These are phyloP conservation scores for Fissipunctia ypsillon DNA, from an alignment of 2,888 invertebrate species.

Conservation along the genomic window DNA sequence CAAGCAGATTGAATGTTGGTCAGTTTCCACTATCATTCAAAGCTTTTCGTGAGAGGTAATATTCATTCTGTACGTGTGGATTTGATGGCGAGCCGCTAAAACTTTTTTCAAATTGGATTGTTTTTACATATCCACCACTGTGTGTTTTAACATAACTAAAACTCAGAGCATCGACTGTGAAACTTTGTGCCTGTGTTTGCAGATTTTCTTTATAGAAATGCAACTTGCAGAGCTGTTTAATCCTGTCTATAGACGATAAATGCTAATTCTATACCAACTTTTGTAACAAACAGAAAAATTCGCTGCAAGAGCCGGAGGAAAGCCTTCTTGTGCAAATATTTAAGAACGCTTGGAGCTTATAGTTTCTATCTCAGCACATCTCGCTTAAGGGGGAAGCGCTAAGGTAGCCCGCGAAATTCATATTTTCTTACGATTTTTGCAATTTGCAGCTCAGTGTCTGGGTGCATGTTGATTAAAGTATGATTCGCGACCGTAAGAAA, in stretches of 20 bases:
- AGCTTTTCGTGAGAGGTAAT: slow-evolving; percentile 3
- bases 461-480: no score
- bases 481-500: no score
- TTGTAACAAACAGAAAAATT: slow-evolving; percentile 80
- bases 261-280: slow-evolving; percentile 84
- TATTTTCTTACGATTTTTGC: no score
- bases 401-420: no score
- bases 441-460: no score
- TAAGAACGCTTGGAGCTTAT: slow-evolving; percentile 70
- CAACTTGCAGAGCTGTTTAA: slow-evolving; percentile 77
- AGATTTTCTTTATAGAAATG: slow-evolving; percentile 75
- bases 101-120: slow-evolving; percentile 8
- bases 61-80: slow-evolving; percentile 5
- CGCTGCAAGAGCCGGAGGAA: slow-evolving; percentile 70
- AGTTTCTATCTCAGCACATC: slow-evolving; percentile 71
- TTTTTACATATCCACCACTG: slow-evolving; percentile 1
- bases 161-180: slow-evolving; percentile 53
- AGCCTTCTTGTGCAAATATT: slow-evolving; percentile 75
- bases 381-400: no score
- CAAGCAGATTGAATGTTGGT: slow-evolving; percentile 10
- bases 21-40: slow-evolving; percentile 13
- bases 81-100: slow-evolving; percentile 10
- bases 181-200: slow-evolving; percentile 66
- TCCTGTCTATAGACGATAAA: slow-evolving; percentile 82
- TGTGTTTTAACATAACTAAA: slow-evolving; percentile 32